Conservation (phyloP, 2,113 vertebrate species). For the Gorilla gorilla region DNA sequence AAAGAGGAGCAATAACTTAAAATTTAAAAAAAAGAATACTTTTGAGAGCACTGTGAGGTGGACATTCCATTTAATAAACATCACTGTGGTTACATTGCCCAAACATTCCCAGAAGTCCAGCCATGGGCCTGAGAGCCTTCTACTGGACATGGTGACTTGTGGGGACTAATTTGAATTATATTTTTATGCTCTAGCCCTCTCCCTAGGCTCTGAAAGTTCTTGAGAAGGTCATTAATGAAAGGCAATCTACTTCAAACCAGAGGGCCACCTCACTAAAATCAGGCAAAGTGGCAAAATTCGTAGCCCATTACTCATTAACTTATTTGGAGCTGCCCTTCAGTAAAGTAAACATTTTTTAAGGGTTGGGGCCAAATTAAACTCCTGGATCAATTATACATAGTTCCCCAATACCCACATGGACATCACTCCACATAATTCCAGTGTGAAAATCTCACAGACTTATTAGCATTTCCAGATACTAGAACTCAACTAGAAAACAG, state of each 20-base stretch:
- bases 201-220: conserved; percentile 24
- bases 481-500: conserved; percentile 22
- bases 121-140: conserved; percentile 76
- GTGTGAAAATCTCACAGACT: conserved; percentile 35
- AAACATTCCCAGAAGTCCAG: conserved; percentile 79
- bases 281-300: conserved; percentile 67
- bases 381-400: conserved; percentile 44
- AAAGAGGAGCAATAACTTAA: conserved; percentile 83
- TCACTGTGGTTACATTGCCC: conserved; percentile 87
- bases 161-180: conserved; percentile 68
- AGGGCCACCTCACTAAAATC: conserved; percentile 62
- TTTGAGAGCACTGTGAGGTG: conserved; percentile 81
- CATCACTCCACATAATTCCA: not conserved
- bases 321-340: conserved; percentile 70
- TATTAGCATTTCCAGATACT: conserved; percentile 27
- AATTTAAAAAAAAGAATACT: conserved; percentile 77
- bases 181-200: conserved; percentile 68
- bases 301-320: conserved; percentile 69
- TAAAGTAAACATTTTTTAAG: conserved; percentile 69
- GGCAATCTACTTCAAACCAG: conserved; percentile 53
- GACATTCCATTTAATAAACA: conserved; percentile 85
- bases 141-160: conserved; percentile 69
- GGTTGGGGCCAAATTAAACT: conserved; percentile 60
- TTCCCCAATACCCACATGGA: not conserved
- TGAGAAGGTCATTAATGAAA: conserved; percentile 53